phyloP scores from a whole-genome alignment of 2,113 vertebrate species.

The Tringa solitaria region DNA sequence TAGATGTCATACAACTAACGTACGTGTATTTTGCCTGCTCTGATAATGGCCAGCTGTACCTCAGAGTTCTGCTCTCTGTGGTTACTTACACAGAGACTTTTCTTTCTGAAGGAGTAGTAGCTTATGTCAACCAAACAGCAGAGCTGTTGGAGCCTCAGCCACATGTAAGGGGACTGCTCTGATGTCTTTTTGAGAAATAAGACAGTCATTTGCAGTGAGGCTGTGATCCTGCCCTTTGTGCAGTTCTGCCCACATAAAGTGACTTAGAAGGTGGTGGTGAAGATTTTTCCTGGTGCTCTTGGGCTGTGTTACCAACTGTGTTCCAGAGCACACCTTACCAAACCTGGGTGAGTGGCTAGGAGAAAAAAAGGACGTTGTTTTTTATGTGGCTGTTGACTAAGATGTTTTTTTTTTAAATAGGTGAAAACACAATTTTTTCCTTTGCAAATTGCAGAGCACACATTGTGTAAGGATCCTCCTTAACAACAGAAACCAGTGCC shows the following conservation, averaged over 20 bases:
- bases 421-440: neutral
- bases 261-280: neutral
- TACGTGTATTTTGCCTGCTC: neutral
- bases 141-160: rapidly evolving
- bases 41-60: neutral
- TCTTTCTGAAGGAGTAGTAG: neutral
- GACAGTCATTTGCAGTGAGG: neutral
- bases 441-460: neutral
- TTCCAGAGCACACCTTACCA: neutral
- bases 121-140: rapidly evolving
- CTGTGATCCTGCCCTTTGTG: neutral
- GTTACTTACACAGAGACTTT: neutral
- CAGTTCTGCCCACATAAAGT: neutral
- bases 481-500: neutral
- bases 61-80: neutral
- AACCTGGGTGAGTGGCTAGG: neutral
- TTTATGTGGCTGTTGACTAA: neutral
- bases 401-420: neutral
- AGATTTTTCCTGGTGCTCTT: neutral
- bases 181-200: neutral
- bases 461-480: neutral
- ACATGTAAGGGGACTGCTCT: neutral
- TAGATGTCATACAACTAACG: neutral
- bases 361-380: rapidly evolving
- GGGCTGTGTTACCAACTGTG: neutral